Conservation (phyloP, 1,140 invertebrate species). For the Lasioglossum albipes region DNA sequence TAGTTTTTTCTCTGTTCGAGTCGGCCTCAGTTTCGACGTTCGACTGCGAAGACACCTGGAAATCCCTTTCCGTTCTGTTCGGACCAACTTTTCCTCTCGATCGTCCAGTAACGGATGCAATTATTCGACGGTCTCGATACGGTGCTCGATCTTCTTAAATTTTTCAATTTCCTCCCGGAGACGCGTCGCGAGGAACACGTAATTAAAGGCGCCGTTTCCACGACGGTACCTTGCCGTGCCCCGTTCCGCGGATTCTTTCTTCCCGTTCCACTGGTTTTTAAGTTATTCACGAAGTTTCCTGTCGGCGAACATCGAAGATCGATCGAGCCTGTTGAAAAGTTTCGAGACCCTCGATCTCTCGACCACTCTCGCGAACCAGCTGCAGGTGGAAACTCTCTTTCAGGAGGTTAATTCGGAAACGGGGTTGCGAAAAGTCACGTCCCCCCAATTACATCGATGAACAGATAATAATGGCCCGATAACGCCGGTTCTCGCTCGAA, state of each 20-base stretch:
- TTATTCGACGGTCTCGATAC: background rate
- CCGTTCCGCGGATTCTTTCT: background rate
- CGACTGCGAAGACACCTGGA: too few species aligned
- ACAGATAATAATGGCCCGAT: background rate
- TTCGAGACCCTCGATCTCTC: too few species aligned
- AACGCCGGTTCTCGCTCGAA: too few species aligned
- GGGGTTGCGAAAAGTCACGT: constrained; percentile 4
- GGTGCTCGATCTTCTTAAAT: background rate
- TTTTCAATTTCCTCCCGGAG: background rate
- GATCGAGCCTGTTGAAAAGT: constrained; percentile 15
- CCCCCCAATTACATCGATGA: background rate
- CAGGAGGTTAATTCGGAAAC: background rate
- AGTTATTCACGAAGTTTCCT: background rate
- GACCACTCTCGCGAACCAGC: too few species aligned
- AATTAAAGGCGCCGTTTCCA: background rate
- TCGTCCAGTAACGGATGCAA: background rate
- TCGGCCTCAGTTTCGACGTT: background rate
- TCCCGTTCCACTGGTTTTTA: background rate
- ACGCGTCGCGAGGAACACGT: background rate
- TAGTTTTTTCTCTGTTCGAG: constrained; percentile 11
- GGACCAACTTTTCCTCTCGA: too few species aligned
- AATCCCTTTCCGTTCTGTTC: too few species aligned
- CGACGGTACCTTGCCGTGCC: too few species aligned
- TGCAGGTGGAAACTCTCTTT: background rate
- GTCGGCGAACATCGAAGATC: constrained; percentile 9